Evolutionary conservation across 1,140 invertebrate species (phyloP), one percentile per base, ranked within the genome.

Genomic region (Wasmannia auropunctata): DNA sequence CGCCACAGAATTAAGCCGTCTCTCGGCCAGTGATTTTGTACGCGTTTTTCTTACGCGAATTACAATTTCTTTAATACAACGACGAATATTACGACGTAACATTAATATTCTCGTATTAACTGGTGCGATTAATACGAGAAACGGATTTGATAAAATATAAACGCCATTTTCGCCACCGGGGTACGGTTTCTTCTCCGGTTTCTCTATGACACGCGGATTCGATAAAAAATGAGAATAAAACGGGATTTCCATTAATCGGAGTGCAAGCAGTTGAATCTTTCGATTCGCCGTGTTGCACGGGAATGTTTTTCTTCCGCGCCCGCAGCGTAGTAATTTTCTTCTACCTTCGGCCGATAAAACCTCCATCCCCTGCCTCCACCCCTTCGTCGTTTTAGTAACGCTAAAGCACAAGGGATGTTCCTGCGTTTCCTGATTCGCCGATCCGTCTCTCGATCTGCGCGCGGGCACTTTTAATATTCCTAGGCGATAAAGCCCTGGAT

Each of bases 401-500:
- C 40, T 46, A 43, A 72, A 58, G 22, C 19, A 34, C 77, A 22
- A 6, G 54, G 40, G 67, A 72, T 34, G 67, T 58, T 60, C 25
- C 25, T 22, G 37, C 67, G 79, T 74, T 58, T 83, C 67, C 58
- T 49, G 72, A 85, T 87, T 43, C 46, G 62, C n/a, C 43, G 65
- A 85, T 63, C 40, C 80, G 63, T 87, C 63, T 87, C 86, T 28
- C 37, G 70, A 84, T 86, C 65, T n/a, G n/a, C n/a, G 67, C 31
- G 79, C 34, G 83, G 31, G 40, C 60, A 85, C 86, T 87, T 87
- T 87, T 87, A 87, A 87, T 87, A 87, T 87, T 87, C 86, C 63
- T 72, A 87, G 81, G 62, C 70, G 81, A 72, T 85, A 85, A 86
- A 86, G 81, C 43, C n/a, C 77, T 90, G 88, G 86, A 87, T 89